Evolutionary conservation across 2,888 invertebrate species (phyloP).

Genomic region (Sphecodes monilicornis): DNA sequence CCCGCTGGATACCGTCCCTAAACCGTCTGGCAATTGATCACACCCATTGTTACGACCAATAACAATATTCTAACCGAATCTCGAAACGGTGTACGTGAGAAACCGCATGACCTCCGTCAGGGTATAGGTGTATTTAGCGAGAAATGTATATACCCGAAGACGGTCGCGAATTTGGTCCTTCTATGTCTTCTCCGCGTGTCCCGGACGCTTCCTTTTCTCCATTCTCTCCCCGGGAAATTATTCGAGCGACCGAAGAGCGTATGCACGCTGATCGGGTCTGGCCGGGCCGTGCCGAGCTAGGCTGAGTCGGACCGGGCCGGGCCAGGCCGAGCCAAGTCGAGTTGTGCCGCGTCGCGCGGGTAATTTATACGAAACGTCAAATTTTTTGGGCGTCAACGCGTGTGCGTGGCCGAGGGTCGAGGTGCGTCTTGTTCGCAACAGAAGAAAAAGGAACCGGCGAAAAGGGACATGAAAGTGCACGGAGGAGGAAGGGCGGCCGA

Average conservation of each 20-base stretch:
- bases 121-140: neutral
- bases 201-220: neutral
- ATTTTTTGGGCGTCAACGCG: conserved; percentile 72
- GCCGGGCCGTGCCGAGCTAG: neutral
- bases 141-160: neutral
- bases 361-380: conserved; percentile 72
- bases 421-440: conserved; percentile 55
- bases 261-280: neutral
- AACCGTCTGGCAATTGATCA: neutral
- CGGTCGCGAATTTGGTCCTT: neutral
- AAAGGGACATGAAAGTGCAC: conserved; percentile 60
- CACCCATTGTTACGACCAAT: neutral
- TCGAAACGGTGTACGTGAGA: neutral
- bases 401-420: conserved; percentile 56
- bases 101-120: neutral
- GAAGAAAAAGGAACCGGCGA: conserved; percentile 56
- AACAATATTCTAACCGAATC: neutral
- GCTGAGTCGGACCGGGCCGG: too few relatives aligned
- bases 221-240: neutral
- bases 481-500: conserved; percentile 46
- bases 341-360: conserved; percentile 29
- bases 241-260: neutral
- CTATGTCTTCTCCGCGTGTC: neutral
- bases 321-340: neutral
- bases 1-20: neutral